These are phyloP conservation scores for Apamea monoglypha DNA, from an alignment of 2,888 invertebrate genomes.

Conservation along the genomic window DNA sequence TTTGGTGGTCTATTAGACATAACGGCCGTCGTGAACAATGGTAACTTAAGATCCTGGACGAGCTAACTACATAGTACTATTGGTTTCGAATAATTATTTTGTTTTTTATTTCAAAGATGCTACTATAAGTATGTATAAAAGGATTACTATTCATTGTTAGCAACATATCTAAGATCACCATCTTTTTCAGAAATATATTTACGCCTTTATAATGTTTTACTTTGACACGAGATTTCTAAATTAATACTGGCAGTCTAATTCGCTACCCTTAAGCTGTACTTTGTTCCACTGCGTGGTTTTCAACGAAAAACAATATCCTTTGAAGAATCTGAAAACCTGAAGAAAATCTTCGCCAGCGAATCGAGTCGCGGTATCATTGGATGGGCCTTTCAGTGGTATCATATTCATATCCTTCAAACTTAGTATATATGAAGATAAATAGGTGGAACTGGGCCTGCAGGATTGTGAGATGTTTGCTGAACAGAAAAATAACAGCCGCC, in stretches of 20 bases:
- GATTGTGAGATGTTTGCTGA: not conserved
- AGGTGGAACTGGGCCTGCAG: too few species aligned
- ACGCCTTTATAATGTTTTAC: not conserved
- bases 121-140: not conserved
- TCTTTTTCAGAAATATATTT: not conserved
- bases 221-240: not conserved
- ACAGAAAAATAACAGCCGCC: not conserved
- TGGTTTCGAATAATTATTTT: constrained; percentile 4
- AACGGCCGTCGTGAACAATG: constrained; percentile 33
- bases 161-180: not conserved
- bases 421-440: not conserved
- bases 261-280: too few species aligned
- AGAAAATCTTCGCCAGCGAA: not conserved
- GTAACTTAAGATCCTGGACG: not conserved
- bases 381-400: not conserved
- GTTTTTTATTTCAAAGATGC: not conserved
- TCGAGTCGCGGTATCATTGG: not conserved
- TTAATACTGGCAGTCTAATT: not conserved
- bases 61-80: not conserved
- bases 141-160: not conserved
- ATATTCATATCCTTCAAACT: not conserved
- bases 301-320: not conserved
- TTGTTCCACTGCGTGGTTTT: not conserved
- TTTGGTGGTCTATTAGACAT: constrained; percentile 70
- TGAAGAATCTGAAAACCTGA: not conserved